Base-by-base conservation (phyloP, 2,888 invertebrate species). In the Anthrax anthrax region DNA sequence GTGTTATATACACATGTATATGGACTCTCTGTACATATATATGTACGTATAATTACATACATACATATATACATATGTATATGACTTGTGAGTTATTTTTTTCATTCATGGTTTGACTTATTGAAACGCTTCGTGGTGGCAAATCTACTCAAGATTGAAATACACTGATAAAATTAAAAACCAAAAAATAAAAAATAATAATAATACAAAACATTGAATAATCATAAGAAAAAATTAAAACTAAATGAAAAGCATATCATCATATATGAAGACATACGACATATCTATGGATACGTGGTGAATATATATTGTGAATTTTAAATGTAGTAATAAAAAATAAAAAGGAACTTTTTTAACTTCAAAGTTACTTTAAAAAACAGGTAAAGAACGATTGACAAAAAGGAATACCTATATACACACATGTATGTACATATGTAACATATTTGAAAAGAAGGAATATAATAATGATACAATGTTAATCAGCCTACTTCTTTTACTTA, bases 121-220 rank as follows among this genome's bases (percentile, higher is more conserved):
- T 32, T 32, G 29, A 32, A 32, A 32, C 29, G 29, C 29, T 32
- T 32, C 47, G 37, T 44, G 47, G 47, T 47, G 47, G 47, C 44
- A 47, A 44, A 44, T 44, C 32, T 37, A 47, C 44, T 47, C 47
- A 47, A 47, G 47, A 47, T 47, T 44, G 40, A 43, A 47, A 39
- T 23, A 37, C 29, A 13, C 42, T 37, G 47, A 47, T 47, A 47
- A 47, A 42, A 44, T 34, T 44, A 43, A 39, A 42, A 46, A 43
- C 38, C 34, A 19, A 32, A n/a, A n/a, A 42, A 46, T 34, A 29
- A 42, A 43, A 42, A 39, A 17, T 8, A 32, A 41, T 27, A 29
- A 29, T 12, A 29, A 29, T 9, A 29, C 3, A 32, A 32, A 9
- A 32, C 10, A 23, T 23, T 8, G 23, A 23, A 23, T 23, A 23